phyloP scores from a whole-genome alignment of 2,888 invertebrate genomes.

The Campopleginae sp. region DNA sequence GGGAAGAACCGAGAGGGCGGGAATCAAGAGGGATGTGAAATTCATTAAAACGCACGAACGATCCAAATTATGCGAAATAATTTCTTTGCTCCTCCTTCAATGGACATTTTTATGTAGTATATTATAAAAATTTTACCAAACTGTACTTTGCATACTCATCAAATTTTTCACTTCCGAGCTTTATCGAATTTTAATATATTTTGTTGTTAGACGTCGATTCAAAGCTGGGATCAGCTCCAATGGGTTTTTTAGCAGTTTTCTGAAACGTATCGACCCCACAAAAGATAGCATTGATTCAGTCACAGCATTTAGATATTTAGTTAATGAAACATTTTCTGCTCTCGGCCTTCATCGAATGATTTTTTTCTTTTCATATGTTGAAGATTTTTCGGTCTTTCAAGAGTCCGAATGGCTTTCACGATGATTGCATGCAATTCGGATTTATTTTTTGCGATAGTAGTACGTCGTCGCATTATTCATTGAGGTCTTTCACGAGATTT shows the following conservation, averaged over 20 bases:
- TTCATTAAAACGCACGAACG: neutral
- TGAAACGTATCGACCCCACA: neutral
- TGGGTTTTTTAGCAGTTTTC: neutral
- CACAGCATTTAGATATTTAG: too few species aligned
- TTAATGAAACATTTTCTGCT: too few species aligned
- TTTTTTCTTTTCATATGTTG: too few species aligned
- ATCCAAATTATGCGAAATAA: neutral
- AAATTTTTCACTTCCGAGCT: neutral
- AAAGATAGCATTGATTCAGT: too few species aligned
- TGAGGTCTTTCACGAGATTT: neutral
- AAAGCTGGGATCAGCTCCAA: neutral
- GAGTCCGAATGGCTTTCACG: too few species aligned
- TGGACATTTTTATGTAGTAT: neutral
- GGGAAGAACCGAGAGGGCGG: neutral
- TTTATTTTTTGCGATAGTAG: too few species aligned
- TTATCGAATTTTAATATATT: neutral
- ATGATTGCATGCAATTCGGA: too few species aligned
- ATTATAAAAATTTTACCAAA: neutral
- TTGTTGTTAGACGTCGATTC: neutral
- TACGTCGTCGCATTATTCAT: too few species aligned
- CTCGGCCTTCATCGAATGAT: too few species aligned
- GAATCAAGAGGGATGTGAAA: neutral
- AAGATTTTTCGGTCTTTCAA: too few species aligned
- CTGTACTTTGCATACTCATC: neutral
- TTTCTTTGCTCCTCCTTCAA: neutral